Evolutionary conservation across 2,888 invertebrate genomes (phyloP).

Genomic region (Cosmorhoe ocellata): DNA sequence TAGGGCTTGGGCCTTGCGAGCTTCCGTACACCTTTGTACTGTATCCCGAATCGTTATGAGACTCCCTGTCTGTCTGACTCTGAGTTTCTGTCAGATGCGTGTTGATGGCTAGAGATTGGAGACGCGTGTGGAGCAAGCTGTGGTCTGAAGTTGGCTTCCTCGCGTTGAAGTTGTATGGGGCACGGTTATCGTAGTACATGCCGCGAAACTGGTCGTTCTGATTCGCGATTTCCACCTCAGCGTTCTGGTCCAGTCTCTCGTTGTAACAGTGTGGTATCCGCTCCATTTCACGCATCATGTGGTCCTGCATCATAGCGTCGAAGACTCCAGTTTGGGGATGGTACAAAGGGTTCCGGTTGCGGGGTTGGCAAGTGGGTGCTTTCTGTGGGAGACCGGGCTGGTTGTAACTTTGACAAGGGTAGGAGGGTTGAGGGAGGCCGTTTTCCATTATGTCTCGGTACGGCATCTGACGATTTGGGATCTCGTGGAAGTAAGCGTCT

Average conservation of each 20-base stretch:
- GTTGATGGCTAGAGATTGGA: conserved; percentile 76
- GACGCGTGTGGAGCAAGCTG: conserved; percentile 68
- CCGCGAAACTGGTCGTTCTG: conserved; percentile 70
- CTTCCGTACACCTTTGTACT: conserved; percentile 91
- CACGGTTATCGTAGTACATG: conserved; percentile 66
- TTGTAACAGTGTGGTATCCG: conserved; percentile 77
- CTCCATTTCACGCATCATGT: conserved; percentile 76
- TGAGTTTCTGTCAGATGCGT: conserved; percentile 75
- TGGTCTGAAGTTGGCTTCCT: conserved; percentile 69
- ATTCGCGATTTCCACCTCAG: conserved; percentile 75
- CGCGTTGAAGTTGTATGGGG: conserved; percentile 52
- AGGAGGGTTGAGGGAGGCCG: conserved; percentile 51
- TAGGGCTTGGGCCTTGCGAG: conserved; percentile 90
- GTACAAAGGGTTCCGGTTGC: conserved; percentile 72
- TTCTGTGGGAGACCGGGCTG: conserved; percentile 59
- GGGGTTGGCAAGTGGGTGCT: conserved; percentile 60
- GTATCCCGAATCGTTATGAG: conserved; percentile 93
- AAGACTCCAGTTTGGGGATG: conserved; percentile 73
- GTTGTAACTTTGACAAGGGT: conserved; percentile 62
- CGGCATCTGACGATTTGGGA: conserved; percentile 78
- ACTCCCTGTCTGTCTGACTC: conserved; percentile 83
- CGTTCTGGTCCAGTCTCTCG: conserved; percentile 71
- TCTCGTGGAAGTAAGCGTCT: conserved; percentile 84
- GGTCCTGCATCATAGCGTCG: conserved; percentile 80
- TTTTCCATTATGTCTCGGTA: conserved; percentile 55